Evolutionary conservation across 2,888 invertebrate species (phyloP).

Genomic region (Nephrotoma guestfalica): DNA sequence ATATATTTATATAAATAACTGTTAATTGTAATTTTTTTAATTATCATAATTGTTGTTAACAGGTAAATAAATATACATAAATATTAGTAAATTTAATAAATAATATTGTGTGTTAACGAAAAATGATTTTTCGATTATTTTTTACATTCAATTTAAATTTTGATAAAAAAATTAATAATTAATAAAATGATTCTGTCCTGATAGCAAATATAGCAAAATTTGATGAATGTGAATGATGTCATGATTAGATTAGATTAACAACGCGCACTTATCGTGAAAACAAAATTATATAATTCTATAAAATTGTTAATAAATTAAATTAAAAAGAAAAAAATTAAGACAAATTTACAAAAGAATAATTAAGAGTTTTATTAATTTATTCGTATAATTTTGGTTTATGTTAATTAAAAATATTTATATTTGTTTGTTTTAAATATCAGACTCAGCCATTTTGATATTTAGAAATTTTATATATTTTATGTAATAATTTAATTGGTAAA

Average conservation of each 20-base stretch:
- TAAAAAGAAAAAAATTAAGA: background rate
- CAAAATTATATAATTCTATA: background rate
- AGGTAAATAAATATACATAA: background rate
- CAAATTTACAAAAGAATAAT: background rate
- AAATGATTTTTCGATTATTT: background rate
- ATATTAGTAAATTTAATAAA: background rate
- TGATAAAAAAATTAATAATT: background rate
- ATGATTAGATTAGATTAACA: background rate
- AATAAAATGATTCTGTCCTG: background rate
- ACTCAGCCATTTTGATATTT: slow-evolving; percentile 3
- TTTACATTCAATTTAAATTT: background rate
- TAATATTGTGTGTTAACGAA: background rate
- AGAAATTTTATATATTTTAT: background rate
- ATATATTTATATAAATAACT: background rate
- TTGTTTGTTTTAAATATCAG: background rate
- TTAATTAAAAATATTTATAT: background rate
- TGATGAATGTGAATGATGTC: background rate
- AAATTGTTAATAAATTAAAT: background rate
- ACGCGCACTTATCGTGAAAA: background rate
- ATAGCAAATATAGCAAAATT: background rate
- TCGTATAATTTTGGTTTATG: background rate
- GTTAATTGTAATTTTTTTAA: background rate
- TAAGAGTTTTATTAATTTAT: background rate
- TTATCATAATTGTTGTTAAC: background rate
- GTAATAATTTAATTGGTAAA: background rate